phyloP scores from a whole-genome alignment of 2,113 vertebrate species.

The Microcebus griseorufus region DNA sequence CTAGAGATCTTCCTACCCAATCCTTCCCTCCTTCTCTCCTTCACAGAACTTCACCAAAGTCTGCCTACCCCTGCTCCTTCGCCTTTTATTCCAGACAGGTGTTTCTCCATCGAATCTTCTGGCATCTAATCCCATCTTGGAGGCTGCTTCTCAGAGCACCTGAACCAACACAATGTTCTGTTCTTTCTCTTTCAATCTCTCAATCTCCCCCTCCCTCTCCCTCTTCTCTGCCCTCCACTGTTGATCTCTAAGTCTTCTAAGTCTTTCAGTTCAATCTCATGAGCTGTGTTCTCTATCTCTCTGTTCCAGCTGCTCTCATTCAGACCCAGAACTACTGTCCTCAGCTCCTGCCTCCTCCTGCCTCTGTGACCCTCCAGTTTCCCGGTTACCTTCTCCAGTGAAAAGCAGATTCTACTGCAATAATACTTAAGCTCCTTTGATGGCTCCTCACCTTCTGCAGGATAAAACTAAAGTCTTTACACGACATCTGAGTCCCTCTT shows the following conservation, averaged over 20 bases:
- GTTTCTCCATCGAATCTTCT: background rate
- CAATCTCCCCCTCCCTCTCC: background rate
- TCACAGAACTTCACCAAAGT: background rate
- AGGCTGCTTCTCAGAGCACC: background rate
- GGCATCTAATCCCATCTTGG: background rate
- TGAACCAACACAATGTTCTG: background rate
- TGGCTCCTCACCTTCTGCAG: too few relatives aligned
- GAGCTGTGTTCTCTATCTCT: background rate
- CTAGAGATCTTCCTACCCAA: background rate
- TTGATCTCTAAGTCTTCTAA: background rate
- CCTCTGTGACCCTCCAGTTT: background rate
- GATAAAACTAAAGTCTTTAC: background rate
- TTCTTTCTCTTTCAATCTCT: background rate
- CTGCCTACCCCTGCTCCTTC: background rate
- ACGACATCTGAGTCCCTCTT: background rate
- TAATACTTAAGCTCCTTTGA: background rate
- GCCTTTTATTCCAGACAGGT: fast-evolving
- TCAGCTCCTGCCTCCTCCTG: background rate
- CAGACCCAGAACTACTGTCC: background rate
- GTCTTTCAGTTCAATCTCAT: background rate
- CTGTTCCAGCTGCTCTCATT: background rate
- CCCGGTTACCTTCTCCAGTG: too few relatives aligned
- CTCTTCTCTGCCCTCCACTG: background rate
- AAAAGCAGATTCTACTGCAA: background rate
- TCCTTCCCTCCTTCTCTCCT: background rate